Evolutionary conservation across 2,888 invertebrate species (phyloP), one percentile per base, ranked within the genome.

Genomic region (Arge pagana): DNA sequence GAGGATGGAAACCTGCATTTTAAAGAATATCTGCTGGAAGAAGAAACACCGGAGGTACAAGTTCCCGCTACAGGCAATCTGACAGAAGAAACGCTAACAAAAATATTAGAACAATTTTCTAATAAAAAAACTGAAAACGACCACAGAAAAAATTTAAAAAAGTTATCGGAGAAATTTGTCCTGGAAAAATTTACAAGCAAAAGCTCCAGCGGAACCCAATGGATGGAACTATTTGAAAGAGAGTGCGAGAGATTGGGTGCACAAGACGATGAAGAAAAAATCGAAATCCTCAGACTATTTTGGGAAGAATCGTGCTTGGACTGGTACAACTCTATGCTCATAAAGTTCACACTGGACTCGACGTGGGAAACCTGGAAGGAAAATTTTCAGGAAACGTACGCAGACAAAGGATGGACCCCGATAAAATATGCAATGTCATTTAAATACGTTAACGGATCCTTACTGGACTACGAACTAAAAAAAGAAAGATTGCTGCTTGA

Each of bases 1-100:
- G 59, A 62, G 30, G 53, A 58, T 28, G 56, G 55, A 42, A 60
- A 60, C 43, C 24, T 59, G 41, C 54, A 53, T 51, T 56, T 50
- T 39, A 49, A 33, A 36, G 54, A 58, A 16, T 49, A 48, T 31
- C 54, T 48, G 40, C 45, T 59, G 28, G 15, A 13, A 40, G 24
- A 30, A n/a, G n/a, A 4, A 41, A 4, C 26, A 28, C 16, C 16
- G 1, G n/a, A 0, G 18, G 5, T 26, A 15, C 26, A 8, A 26
- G 28, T 16, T 2, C n/a, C 6, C 4, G 7, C 21, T 21, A 23
- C 41, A 41, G 7, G 18, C n/a, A 50, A 43, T 39, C 37, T 48
- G 37, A 48, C 36, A 41, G 35, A 40, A 35, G 52, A 45, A 36
- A n/a, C 28, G 1, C 36, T 54, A 49, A 50, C 48, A 37, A 52